These are phyloP conservation scores for Brachylomia viminalis DNA, from an alignment of 2,888 invertebrate genomes.

Conservation along the genomic window DNA sequence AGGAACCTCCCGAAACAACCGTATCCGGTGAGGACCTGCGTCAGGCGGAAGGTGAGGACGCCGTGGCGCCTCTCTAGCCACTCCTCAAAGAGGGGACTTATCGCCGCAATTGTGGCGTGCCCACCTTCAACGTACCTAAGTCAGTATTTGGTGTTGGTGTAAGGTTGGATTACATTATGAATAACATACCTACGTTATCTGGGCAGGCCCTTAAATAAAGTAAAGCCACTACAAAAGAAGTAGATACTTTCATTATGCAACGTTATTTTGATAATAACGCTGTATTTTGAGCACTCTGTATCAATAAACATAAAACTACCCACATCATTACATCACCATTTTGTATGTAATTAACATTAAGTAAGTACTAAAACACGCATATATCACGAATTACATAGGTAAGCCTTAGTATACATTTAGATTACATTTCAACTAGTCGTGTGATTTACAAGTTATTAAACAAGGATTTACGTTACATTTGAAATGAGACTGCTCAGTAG, in stretches of 20 bases:
- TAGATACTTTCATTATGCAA: not conserved
- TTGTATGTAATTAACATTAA: not conserved
- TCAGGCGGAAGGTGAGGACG: no score
- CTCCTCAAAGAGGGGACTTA: no score
- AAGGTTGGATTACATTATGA: no score
- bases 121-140: no score
- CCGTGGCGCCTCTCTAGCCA: no score
- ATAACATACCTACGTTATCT: no score
- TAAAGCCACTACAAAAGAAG: not conserved
- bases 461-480: slow-evolving; percentile 22
- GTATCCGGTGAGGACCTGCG: no score
- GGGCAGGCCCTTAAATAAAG: no score
- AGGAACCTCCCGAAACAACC: no score
- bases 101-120: no score
- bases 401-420: slow-evolving; percentile 9
- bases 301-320: not conserved
- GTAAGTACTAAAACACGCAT: not conserved
- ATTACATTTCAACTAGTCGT: slow-evolving; percentile 37
- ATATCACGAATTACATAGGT: slow-evolving; percentile 12
- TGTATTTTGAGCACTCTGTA: not conserved
- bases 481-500: slow-evolving; percentile 19
- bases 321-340: not conserved
- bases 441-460: slow-evolving; percentile 27
- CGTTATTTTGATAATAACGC: no score
- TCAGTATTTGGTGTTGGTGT: no score